These are phyloP conservation scores for Neoascia interrupta DNA, from an alignment of 2,888 invertebrate genomes.

Conservation along the genomic window DNA sequence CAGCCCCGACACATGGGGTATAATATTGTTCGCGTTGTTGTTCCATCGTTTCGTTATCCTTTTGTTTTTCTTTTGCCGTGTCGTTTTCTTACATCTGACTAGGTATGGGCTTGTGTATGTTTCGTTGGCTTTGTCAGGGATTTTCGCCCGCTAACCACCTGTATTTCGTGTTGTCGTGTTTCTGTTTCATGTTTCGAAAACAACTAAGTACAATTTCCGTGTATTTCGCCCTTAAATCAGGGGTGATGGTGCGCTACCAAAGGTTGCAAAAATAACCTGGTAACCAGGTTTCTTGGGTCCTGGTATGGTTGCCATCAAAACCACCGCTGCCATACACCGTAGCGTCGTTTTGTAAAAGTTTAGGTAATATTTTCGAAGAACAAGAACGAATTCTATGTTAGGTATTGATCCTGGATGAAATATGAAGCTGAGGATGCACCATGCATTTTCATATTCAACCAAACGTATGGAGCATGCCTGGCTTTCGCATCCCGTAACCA, in stretches of 20 bases:
- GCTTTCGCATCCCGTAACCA: not conserved
- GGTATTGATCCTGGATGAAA: conserved; percentile 56
- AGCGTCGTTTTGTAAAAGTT: conserved; percentile 2
- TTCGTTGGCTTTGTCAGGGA: conserved; percentile 20
- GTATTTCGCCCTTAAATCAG: not conserved
- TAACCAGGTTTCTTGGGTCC: not conserved
- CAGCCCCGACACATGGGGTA: conserved; percentile 47
- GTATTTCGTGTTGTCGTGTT: conserved; percentile 46
- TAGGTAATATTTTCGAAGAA: conserved; percentile 8
- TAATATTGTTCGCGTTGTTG: conserved; percentile 6
- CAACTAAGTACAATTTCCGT: conserved; percentile 41
- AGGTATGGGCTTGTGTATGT: not conserved
- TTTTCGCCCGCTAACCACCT: conserved; percentile 46
- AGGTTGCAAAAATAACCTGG: not conserved
- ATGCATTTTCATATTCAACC: conserved; percentile 55
- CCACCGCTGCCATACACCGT: not conserved
- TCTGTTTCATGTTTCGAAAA: conserved; percentile 34
- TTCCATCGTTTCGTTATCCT: conserved; percentile 30
- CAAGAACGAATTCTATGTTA: not conserved
- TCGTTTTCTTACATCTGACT: too few species aligned
- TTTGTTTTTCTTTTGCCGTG: conserved; percentile 39
- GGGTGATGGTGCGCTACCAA: not conserved
- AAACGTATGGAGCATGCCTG: too few species aligned
- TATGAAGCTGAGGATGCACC: conserved; percentile 39
- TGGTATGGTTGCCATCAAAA: conserved; percentile 9